Base-by-base conservation (phyloP, 2,113 vertebrate species). In the Leptocoma aspasia region DNA sequence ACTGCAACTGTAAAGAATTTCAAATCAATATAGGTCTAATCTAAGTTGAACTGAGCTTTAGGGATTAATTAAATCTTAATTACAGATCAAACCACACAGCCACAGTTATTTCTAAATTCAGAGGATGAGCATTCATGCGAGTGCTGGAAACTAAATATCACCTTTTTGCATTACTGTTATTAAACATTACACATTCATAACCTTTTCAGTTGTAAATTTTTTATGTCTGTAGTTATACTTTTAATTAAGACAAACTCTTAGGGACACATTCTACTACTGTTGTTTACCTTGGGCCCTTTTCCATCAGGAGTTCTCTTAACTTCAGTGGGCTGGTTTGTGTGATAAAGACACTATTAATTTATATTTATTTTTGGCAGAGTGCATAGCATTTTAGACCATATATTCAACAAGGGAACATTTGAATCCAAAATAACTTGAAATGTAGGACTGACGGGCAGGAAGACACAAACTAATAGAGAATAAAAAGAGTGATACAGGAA, bases 11-110 rank as follows among this genome's bases (percentile, higher is more conserved):
- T 91, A 90, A 97, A 96, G 96, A 94, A 95, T 95, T 94, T 95
- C 82, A 89, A 96, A 97, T 96, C 96, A 95, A 97, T 96, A 91
- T 69, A 86, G 84, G 96, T 86, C 89, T 96, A 96, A 97, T 96
- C 95, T 96, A 95, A 94, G 60, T 93, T 94, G 96, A 96, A 96
- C 92, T 93, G 93, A 97, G 95, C 94, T 97, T 97, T 95, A 92
- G 97, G 95, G 97, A 97, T 97, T 97, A 96, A 97, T 97, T 95
- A 96, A 95, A 97, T 94, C 95, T 97, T 97, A 97, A 97, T 97
- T 97, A 97, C 82, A 97, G 92, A 86, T 84, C 91, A 91, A 96
- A 94, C 94, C 94, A 93, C 96, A 92, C 86, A 96, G 94, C 92
- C 73, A 90, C 78, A 95, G 94, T 95, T 95, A 95, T 95, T 95